phyloP scores from a whole-genome alignment of 2,113 vertebrate species.

The Amia ocellicauda region DNA sequence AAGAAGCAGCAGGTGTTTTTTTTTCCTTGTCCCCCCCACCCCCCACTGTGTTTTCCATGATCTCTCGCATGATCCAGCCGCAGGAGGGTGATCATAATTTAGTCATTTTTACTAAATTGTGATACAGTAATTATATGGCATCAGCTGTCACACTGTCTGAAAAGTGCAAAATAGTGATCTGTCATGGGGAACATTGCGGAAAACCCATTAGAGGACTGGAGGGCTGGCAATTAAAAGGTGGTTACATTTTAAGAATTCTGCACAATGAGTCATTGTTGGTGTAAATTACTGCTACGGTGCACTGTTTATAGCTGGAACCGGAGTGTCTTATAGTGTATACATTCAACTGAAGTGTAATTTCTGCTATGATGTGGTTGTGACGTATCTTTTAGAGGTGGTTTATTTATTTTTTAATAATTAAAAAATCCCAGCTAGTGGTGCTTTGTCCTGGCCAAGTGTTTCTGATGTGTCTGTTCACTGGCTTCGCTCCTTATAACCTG shows the following conservation, averaged over 20 bases:
- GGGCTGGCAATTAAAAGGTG: conserved; percentile 10
- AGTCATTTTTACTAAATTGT: conserved; percentile 71
- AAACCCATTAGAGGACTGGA: conserved; percentile 30
- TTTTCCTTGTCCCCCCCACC: neutral
- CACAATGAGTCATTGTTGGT: accelerated
- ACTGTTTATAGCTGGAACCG: neutral
- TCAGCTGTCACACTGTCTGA: conserved; percentile 66
- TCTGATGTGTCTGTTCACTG: neutral
- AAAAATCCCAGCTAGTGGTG: too few relatives aligned
- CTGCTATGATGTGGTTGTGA: too few relatives aligned
- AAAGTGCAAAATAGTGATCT: conserved; percentile 60
- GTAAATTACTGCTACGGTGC: conserved; percentile 11
- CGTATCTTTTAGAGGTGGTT: too few relatives aligned
- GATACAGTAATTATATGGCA: conserved; percentile 65
- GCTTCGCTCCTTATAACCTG: neutral
- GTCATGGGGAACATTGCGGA: conserved; percentile 48
- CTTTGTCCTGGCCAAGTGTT: neutral
- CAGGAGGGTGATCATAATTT: conserved; percentile 56
- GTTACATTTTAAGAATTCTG: conserved; percentile 1
- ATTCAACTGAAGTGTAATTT: conserved; percentile 23
- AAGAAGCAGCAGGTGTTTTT: conserved; percentile 13
- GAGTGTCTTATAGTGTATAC: conserved; percentile 22
- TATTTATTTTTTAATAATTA: too few relatives aligned
- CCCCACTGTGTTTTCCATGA: conserved; percentile 45
- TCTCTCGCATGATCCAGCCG: conserved; percentile 53